These are phyloP conservation scores for Cyaniris semiargus DNA, from an alignment of 2,888 invertebrate species.

Conservation along the genomic window DNA sequence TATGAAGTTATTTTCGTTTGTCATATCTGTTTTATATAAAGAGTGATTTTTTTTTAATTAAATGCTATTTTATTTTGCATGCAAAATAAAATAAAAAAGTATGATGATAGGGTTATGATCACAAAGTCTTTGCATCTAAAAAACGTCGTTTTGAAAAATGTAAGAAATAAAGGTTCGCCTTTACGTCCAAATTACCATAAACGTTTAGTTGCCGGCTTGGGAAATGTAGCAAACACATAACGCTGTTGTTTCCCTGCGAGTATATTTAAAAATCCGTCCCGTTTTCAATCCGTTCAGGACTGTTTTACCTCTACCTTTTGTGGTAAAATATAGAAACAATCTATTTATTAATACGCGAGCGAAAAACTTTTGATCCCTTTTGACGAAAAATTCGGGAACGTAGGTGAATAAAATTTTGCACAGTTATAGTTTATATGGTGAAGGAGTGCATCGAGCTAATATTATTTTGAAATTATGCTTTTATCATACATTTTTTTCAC, in stretches of 20 bases:
- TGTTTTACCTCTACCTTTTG: not conserved
- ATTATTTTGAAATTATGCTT: too few species aligned
- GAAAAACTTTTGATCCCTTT: too few species aligned
- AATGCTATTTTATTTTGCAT: not conserved
- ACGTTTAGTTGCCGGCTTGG: constrained; percentile 9
- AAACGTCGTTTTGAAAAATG: not conserved
- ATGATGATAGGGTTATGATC: not conserved
- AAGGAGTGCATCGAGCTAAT: too few species aligned
- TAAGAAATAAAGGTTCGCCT: not conserved
- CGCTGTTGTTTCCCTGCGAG: not conserved
- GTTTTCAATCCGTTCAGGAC: not conserved
- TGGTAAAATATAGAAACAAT: not conserved
- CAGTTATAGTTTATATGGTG: too few species aligned
- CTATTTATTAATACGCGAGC: too few species aligned
- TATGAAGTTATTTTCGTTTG: not conserved
- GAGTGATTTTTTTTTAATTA: not conserved
- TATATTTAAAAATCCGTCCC: not conserved
- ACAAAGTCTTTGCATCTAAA: not conserved
- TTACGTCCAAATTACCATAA: constrained; percentile 12
- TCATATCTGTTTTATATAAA: not conserved
- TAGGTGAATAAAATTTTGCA: too few species aligned
- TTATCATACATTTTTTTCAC: too few species aligned
- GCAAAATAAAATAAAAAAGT: not conserved
- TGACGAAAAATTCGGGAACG: too few species aligned
- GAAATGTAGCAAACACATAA: constrained; percentile 11